Conservation (phyloP, 2,113 vertebrate species). For the Orthochromis malagaraziensis region DNA sequence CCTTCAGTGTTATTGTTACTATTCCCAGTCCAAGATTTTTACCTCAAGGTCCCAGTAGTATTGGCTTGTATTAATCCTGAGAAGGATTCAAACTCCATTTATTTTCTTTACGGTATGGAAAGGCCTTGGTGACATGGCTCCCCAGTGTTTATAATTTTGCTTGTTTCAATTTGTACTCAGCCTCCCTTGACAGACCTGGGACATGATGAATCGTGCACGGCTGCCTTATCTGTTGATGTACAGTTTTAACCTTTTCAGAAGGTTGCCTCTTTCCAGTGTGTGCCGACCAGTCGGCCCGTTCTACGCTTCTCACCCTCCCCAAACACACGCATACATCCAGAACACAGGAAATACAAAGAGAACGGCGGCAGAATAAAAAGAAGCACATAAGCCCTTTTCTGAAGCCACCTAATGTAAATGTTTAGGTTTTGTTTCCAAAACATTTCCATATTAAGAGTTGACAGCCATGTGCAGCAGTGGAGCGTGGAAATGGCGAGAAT, state of each 20-base stretch:
- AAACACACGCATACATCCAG: background rate
- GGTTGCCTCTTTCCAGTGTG: constrained; percentile 49
- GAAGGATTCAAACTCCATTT: constrained; percentile 63
- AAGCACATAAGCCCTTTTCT: constrained; percentile 53
- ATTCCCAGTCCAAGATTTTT: constrained; percentile 31
- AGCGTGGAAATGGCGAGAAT: constrained; percentile 21
- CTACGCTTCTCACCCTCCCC: background rate
- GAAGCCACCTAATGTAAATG: constrained; percentile 76
- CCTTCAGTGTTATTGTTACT: constrained; percentile 41
- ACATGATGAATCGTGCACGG: constrained; percentile 64
- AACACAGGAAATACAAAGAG: constrained; percentile 37
- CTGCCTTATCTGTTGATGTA: constrained; percentile 72
- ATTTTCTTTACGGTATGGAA: constrained; percentile 59
- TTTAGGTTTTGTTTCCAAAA: constrained; percentile 78
- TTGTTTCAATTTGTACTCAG: constrained; percentile 69
- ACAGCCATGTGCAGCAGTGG: constrained; percentile 22
- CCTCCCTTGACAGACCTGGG: constrained; percentile 55
- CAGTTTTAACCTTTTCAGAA: constrained; percentile 71
- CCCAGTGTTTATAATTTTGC: constrained; percentile 71
- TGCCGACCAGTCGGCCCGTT: background rate
- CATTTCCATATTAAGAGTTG: constrained; percentile 78
- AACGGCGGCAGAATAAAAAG: constrained; percentile 42
- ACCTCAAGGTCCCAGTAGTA: constrained; percentile 41
- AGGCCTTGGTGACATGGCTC: constrained; percentile 64
- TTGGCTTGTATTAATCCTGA: constrained; percentile 63